Evolutionary conservation across 1,140 invertebrate genomes (phyloP).

Genomic region (Batillaria attramentaria): DNA sequence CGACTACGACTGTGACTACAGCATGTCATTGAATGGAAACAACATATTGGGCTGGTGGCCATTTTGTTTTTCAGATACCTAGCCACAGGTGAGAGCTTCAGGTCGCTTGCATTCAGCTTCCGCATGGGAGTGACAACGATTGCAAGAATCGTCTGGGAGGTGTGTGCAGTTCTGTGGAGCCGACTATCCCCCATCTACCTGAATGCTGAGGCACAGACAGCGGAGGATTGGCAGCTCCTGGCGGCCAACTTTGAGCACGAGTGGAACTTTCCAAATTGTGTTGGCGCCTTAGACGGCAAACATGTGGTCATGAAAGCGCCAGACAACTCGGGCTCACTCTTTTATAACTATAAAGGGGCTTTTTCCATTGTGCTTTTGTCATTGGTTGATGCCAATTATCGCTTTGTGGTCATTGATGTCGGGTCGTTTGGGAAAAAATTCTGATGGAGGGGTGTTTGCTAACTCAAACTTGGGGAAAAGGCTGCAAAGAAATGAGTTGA

Average conservation of each 20-base stretch:
- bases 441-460: constrained; percentile 3
- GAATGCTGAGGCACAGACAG: no score
- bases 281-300: constrained; percentile 44
- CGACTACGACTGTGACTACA: no score
- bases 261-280: neutral
- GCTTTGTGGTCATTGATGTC: constrained; percentile 21
- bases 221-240: no score
- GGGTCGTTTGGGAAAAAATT: neutral
- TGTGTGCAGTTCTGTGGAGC: no score
- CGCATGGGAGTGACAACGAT: constrained; percentile 14
- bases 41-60: no score
- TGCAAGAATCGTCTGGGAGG: neutral
- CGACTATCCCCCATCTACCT: no score
- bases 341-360: constrained; percentile 39
- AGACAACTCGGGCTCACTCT: constrained; percentile 33
- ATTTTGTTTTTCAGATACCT: constrained; percentile 13
- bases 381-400: constrained; percentile 38
- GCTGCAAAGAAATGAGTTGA: constrained; percentile 3
- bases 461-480: constrained; percentile 1
- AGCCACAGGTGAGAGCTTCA: constrained; percentile 12
- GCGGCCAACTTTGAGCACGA: neutral
- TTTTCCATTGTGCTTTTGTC: constrained; percentile 39
- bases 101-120: constrained; percentile 7
- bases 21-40: no score
- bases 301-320: constrained; percentile 38